These are phyloP conservation scores for Bombus soroeensis DNA, from an alignment of 1,140 invertebrate species.

Conservation along the genomic window DNA sequence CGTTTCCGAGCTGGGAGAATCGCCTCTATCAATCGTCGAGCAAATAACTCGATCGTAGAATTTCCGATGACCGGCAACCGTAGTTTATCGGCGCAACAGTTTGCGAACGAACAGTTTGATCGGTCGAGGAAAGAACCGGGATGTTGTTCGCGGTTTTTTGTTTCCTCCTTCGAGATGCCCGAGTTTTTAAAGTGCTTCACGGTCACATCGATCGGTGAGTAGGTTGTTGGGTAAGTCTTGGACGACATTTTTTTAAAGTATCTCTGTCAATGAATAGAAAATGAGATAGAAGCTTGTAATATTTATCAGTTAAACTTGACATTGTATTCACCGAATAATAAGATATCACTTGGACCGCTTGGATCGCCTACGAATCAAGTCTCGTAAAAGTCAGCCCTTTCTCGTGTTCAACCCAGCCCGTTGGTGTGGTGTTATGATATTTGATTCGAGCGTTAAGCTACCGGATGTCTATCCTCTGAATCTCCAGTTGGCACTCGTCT, in stretches of 20 bases:
- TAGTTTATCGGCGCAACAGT: not conserved
- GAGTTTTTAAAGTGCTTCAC: not conserved
- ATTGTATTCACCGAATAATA: too few species aligned
- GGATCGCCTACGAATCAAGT: too few species aligned
- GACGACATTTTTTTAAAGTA: not conserved
- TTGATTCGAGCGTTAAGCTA: slow-evolving; percentile 38
- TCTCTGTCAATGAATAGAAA: not conserved
- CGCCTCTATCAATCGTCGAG: not conserved
- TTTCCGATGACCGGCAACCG: slow-evolving; percentile 5
- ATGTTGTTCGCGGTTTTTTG: not conserved
- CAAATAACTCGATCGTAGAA: not conserved
- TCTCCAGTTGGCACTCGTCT: not conserved
- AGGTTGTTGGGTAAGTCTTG: not conserved
- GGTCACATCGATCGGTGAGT: not conserved
- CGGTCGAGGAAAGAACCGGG: not conserved
- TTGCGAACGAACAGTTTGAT: not conserved
- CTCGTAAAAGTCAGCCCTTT: not conserved
- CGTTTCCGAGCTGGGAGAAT: not conserved
- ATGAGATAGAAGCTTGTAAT: not conserved
- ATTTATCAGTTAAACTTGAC: too few species aligned
- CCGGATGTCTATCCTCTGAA: slow-evolving; percentile 9
- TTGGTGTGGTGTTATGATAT: not conserved
- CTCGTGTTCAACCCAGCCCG: not conserved
- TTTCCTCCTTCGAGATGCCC: not conserved
- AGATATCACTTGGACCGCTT: too few species aligned